Evolutionary conservation across 23 tunicate species (phyloP).

Genomic region (Trididemnum nubilum): DNA sequence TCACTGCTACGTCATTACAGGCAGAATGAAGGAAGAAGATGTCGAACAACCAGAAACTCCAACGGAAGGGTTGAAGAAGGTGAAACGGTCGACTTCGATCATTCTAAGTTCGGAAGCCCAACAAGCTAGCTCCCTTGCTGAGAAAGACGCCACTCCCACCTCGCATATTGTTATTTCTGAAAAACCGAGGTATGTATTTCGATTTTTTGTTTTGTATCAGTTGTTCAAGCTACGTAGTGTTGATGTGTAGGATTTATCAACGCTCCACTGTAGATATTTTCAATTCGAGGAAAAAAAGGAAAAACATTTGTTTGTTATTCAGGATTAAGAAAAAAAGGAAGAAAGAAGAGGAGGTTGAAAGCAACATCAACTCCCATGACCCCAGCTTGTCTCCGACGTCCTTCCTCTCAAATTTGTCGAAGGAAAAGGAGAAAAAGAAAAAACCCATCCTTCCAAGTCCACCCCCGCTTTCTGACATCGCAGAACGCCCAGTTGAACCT

Average conservation of each 20-base stretch:
- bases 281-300: too few species aligned
- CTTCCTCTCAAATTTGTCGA: conserved; percentile 30
- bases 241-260: too few species aligned
- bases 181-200: conserved; percentile 9
- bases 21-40: conserved; percentile 81
- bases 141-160: conserved; percentile 12
- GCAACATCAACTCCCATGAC: conserved; percentile 57
- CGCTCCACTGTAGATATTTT: too few species aligned
- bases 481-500: neutral
- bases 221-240: neutral
- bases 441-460: conserved; percentile 33
- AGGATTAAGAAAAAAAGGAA: conserved; percentile 13
- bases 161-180: conserved; percentile 29
- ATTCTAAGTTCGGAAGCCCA: conserved; percentile 87
- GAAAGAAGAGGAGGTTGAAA: neutral
- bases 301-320: too few species aligned
- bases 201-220: too few species aligned
- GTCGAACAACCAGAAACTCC: conserved; percentile 46
- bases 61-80: conserved; percentile 41
- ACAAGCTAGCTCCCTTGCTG: conserved; percentile 7
- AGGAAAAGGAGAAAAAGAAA: conserved; percentile 41
- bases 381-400: conserved; percentile 56
- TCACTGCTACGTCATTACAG: too few species aligned
- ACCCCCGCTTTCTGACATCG: conserved; percentile 58
- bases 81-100: conserved; percentile 74